These are phyloP conservation scores for Cricetomys ansorgei DNA, from an alignment of 2,113 vertebrate genomes.

Conservation along the genomic window DNA sequence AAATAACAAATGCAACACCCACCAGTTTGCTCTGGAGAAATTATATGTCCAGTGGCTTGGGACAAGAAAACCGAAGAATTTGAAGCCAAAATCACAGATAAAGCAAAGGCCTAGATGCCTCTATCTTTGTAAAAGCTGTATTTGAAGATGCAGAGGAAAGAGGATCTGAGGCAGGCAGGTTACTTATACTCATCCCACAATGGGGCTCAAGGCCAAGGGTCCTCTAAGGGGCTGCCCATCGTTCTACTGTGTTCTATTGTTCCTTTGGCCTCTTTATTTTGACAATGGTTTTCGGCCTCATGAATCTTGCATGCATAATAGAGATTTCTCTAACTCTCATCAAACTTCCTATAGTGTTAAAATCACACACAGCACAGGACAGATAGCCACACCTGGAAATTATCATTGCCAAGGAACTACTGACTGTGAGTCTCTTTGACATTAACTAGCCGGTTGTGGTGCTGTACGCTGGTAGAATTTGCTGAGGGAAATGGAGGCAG, in stretches of 20 bases:
- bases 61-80: not conserved
- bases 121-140: not conserved
- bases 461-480: too few species aligned
- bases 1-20: not conserved
- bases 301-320: not conserved
- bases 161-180: not conserved
- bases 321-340: not conserved
- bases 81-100: not conserved
- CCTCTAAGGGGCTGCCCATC: not conserved
- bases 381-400: not conserved
- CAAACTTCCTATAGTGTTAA: not conserved
- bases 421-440: not conserved
- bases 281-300: not conserved
- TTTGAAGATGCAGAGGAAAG: not conserved
- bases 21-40: not conserved
- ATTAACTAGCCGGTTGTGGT: too few species aligned
- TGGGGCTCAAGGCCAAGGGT: not conserved
- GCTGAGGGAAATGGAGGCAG: too few species aligned
- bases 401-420: not conserved
- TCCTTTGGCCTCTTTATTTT: not conserved
- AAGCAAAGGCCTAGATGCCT: not conserved
- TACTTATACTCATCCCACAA: not conserved
- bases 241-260: not conserved
- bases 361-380: not conserved
- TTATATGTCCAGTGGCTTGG: not conserved